Conservation (phyloP, 2,113 vertebrate genomes). For the Pimephales promelas region DNA sequence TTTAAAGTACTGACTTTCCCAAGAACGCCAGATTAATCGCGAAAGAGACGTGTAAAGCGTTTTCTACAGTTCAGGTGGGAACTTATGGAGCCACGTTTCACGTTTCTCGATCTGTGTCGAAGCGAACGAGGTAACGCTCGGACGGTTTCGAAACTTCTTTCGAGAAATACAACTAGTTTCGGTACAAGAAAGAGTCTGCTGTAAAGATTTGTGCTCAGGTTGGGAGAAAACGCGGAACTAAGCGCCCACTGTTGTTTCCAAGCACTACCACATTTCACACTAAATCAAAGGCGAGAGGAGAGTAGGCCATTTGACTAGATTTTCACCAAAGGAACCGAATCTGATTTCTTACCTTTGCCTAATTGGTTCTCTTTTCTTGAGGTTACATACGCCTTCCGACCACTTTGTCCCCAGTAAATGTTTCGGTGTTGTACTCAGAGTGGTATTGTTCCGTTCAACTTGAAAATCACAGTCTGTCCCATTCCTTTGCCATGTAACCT, state of each 20-base stretch:
- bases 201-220: neutral
- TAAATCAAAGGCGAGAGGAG: neutral
- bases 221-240: neutral
- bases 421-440: conserved; percentile 43
- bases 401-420: conserved; percentile 43
- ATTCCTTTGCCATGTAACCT: conserved; percentile 58
- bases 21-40: neutral
- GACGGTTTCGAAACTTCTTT: neutral
- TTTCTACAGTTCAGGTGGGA: conserved; percentile 22
- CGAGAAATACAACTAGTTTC: neutral
- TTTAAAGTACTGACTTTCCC: neutral
- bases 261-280: conserved; percentile 2
- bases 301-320: conserved; percentile 33
- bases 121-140: neutral
- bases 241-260: neutral
- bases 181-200: neutral
- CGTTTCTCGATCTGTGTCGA: neutral
- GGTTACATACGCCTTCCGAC: conserved; percentile 71
- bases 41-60: neutral
- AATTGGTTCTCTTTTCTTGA: conserved; percentile 58
- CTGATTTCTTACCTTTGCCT: conserved; percentile 45
- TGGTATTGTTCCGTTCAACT: conserved; percentile 16
- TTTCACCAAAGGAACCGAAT: neutral
- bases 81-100: conserved; percentile 53
- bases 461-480: conserved; percentile 64